Conservation (phyloP, 2,797 vertebrate species). For the Pachyuromys duprasi region DNA sequence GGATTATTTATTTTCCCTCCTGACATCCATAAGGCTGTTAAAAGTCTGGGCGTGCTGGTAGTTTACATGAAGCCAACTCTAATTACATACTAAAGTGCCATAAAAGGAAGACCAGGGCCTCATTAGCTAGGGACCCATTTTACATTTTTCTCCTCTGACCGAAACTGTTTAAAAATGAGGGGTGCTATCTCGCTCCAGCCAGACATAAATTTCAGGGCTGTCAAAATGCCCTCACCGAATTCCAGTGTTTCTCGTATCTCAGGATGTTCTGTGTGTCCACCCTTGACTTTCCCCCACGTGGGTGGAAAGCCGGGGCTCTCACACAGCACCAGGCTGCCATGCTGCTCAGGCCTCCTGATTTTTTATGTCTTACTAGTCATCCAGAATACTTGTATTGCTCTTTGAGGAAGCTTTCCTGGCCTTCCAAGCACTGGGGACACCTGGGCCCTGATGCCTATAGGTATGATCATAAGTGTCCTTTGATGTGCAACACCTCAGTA, state of each 20-base stretch:
- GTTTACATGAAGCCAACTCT: constrained; percentile 84
- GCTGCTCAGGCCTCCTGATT: background rate
- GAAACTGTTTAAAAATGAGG: constrained; percentile 87
- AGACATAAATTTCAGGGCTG: constrained; percentile 85
- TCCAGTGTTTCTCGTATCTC: constrained; percentile 80
- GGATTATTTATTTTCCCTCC: constrained; percentile 87
- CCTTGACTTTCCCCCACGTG: constrained; percentile 1
- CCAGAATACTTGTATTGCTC: background rate
- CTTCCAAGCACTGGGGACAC: background rate
- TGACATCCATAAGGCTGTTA: constrained; percentile 84
- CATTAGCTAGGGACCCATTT: constrained; percentile 86
- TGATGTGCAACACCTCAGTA: background rate
- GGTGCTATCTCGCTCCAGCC: constrained; percentile 85
- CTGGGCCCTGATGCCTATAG: background rate
- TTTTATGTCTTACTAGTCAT: background rate
- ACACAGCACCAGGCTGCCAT: background rate
- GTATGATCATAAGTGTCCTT: background rate
- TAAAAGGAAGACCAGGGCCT: constrained; percentile 86
- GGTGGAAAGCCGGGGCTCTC: background rate
- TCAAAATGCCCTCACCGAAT: constrained; percentile 84
- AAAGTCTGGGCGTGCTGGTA: constrained; percentile 77
- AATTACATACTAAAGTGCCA: constrained; percentile 84
- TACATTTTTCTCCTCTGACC: constrained; percentile 89
- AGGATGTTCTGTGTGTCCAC: constrained; percentile 81
- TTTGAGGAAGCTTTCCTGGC: background rate